Base-by-base conservation (phyloP, 2,888 invertebrate genomes). In the Allacma fusca region DNA sequence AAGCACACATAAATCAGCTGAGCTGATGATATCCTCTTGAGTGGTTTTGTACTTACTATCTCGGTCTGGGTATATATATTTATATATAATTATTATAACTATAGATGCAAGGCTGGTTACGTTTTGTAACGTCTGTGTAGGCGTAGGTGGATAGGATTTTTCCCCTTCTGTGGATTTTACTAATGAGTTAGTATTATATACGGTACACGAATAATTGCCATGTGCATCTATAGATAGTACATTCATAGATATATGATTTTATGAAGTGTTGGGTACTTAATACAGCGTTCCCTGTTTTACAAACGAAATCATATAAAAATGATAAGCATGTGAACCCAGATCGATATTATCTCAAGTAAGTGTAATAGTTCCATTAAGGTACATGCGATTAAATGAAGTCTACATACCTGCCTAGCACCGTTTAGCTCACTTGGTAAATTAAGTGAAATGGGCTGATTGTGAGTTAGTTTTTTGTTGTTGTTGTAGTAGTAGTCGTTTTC, bases 251-350 rank as follows among this genome's bases (percentile, higher is more conserved):
- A 1, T n/a, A 50, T 19, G 50, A 13, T 50, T 50, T 50, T 5
- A 50, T 50, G 50, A 50, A 50, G 50, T 50, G 50, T 50, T 50
- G n/a, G 16, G 5, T 40, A 5, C 13, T 40, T 5, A 9, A 40
- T 40, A 13, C 13, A n/a, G 19, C 50, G 50, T n/a, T 16, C 50
- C 50, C 16, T 50, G 50, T 13, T 50, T 34, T 34, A 34, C 34
- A 34, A 34, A 34, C 34, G 34, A 34, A 34, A 34, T 34, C 4
- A 50, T 5, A 19, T n/a, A 50, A 19, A 4, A 50, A n/a, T n/a
- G 50, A 13, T 5, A 62, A 62, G 62, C 13, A 62, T 62, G 62
- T 62, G 65, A 28, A 65, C 19, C 26, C 28, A 65, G 28, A 28
- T 65, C 29, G 65, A 65, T 65, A 19, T 65, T 65, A 26, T 62